Conservation (phyloP, 2,113 vertebrate species). For the Colinus virginianus region DNA sequence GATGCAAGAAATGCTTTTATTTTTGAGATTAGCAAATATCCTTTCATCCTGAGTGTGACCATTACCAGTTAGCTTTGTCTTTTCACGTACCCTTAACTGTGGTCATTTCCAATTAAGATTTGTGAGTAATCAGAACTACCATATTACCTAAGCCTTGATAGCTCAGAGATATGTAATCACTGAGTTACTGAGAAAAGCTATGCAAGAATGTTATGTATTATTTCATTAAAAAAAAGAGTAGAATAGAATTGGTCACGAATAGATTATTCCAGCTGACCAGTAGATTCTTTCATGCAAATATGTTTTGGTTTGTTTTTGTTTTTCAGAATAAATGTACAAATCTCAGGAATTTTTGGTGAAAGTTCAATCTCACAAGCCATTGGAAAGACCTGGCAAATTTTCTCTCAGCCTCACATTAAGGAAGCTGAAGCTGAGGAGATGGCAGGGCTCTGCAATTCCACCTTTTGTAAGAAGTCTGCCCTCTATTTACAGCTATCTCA, state of each 20-base stretch:
- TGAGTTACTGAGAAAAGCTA: not conserved
- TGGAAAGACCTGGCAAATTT: not conserved
- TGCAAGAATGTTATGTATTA: not conserved
- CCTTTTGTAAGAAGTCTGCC: not conserved
- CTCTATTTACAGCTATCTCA: not conserved
- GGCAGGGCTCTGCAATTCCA: not conserved
- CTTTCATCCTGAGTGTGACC: not conserved
- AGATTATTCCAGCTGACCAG: not conserved
- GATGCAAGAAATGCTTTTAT: not conserved
- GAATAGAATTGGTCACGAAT: not conserved
- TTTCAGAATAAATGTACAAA: not conserved
- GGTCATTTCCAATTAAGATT: not conserved
- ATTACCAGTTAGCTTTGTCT: not conserved
- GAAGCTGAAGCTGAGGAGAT: not conserved
- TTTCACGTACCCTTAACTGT: not conserved
- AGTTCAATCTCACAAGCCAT: not conserved
- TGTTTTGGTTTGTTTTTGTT: not conserved
- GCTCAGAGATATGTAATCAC: not conserved
- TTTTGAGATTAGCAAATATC: not conserved
- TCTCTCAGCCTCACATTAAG: not conserved
- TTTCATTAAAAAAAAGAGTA: not conserved
- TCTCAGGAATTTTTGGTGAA: not conserved
- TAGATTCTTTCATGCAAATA: not conserved
- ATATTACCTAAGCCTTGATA: accelerated
- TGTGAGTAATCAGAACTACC: not conserved